Percentiles rank a stretch among this genome's conserved stretches.
phyloP scores from a whole-genome alignment of 2,113 vertebrate genomes.

The Macroglossus sobrinus region DNA sequence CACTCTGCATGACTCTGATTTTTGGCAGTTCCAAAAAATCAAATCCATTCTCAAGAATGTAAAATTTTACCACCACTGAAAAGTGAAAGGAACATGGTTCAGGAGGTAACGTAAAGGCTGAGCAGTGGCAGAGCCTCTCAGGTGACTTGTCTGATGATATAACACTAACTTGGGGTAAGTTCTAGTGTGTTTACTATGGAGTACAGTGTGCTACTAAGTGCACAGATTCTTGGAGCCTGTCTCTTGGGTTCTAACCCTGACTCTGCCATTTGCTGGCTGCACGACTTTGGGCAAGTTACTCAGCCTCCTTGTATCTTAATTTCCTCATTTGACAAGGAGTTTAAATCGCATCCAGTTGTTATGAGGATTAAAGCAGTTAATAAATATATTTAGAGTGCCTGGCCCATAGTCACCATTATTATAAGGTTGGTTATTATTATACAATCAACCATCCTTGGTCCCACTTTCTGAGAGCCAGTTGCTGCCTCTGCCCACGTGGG shows the following conservation, averaged over 20 bases:
- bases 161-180: fast-evolving
- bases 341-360: background rate
- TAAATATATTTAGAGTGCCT: background rate
- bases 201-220: background rate
- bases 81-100: background rate
- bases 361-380: background rate
- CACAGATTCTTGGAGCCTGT: background rate
- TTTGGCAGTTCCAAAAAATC: background rate
- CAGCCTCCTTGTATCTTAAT: background rate
- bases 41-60: background rate
- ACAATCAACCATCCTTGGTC: background rate
- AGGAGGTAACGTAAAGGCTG: background rate
- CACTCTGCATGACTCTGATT: background rate
- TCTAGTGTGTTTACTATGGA: background rate
- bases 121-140: background rate
- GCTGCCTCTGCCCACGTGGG: background rate
- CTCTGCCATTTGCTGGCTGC: background rate
- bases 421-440: background rate
- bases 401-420: background rate
- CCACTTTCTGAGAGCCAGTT: background rate
- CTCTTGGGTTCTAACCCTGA: background rate
- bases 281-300: background rate
- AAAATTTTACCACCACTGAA: background rate
- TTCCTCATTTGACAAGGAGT: background rate
- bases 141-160: too few relatives aligned